phyloP scores from a whole-genome alignment of 2,113 vertebrate species.

The Ariopsis seemanni region DNA sequence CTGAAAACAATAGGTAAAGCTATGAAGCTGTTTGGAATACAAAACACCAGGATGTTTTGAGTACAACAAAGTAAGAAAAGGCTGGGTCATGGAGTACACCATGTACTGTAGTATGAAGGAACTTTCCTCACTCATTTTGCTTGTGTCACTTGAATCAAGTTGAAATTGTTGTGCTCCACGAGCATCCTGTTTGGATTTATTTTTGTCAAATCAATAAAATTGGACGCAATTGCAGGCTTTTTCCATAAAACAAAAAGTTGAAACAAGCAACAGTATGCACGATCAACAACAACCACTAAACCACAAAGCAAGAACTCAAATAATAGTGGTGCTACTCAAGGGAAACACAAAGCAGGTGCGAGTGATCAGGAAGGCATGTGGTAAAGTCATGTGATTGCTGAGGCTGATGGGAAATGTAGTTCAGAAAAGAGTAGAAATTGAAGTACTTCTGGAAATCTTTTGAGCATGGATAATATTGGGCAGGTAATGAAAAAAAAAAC shows the following conservation, averaged over 20 bases:
- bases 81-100: neutral
- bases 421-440: neutral
- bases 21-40: neutral
- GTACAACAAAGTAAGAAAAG: neutral
- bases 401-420: slow-evolving; percentile 8
- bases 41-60: neutral
- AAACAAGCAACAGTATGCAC: neutral
- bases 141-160: neutral
- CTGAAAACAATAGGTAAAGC: neutral
- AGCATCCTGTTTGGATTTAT: neutral
- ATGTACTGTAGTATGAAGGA: neutral
- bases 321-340: neutral
- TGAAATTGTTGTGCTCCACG: neutral
- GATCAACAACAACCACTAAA: neutral
- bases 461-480: neutral
- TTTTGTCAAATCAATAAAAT: neutral
- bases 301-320: neutral
- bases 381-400: neutral
- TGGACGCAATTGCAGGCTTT: neutral
- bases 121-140: neutral
- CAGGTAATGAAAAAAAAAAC: neutral
- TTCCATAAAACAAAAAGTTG: neutral
- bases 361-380: neutral
- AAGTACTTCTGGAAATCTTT: neutral
- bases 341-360: neutral